Evolutionary conservation across 2,113 vertebrate genomes (phyloP).

Genomic region (Thermophis baileyi): DNA sequence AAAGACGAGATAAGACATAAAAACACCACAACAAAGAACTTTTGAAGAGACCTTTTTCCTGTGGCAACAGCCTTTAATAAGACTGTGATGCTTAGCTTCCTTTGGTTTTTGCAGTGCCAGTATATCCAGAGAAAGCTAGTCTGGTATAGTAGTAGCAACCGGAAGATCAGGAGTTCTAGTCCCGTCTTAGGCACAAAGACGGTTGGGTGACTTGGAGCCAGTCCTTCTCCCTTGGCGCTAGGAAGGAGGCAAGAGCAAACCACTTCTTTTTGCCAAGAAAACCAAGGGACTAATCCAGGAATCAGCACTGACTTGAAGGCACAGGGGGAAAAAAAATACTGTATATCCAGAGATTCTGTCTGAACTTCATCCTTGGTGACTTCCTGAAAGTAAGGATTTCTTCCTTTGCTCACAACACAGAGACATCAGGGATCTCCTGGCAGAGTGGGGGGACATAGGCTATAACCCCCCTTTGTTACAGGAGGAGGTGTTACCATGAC

Average conservation of each 20-base stretch:
- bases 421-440: background rate
- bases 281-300: background rate
- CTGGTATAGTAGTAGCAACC: background rate
- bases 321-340: background rate
- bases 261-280: background rate
- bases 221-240: background rate
- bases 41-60: background rate
- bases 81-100: background rate
- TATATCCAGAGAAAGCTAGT: background rate
- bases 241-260: background rate
- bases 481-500: background rate
- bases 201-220: background rate
- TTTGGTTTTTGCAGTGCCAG: background rate
- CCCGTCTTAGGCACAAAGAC: background rate
- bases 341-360: background rate
- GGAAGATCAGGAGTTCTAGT: background rate
- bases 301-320: background rate
- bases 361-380: background rate
- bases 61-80: background rate
- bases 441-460: background rate
- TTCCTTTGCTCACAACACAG: background rate
- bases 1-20: background rate
- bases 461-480: slow-evolving; percentile 1
- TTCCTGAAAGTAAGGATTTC: background rate
- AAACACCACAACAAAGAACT: background rate